Evolutionary conservation across 2,888 invertebrate species (phyloP).

Genomic region (Melitaea athalia): DNA sequence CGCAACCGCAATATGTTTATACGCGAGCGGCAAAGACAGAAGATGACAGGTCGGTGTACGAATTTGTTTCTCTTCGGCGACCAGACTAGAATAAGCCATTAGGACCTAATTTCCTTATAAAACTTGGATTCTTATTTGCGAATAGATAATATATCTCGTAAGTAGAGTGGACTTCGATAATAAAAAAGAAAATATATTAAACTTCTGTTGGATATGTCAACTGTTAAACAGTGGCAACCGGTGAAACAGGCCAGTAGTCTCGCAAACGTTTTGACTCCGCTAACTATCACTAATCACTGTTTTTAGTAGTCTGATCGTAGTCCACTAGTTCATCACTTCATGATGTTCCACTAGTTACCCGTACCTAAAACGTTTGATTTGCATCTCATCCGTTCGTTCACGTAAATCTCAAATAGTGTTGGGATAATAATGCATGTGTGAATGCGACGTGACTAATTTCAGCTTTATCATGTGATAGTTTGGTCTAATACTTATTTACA

Average conservation of each 20-base stretch:
- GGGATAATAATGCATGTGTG: conserved; percentile 8
- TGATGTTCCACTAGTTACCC: background rate
- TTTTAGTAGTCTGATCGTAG: background rate
- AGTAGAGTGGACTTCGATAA: no score
- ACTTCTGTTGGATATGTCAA: no score
- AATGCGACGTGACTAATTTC: conserved; percentile 7
- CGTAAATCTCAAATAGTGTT: conserved; percentile 11
- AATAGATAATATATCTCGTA: no score
- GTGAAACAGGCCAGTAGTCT: background rate
- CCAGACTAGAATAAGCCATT: no score
- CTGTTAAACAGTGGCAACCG: no score
- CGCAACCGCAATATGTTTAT: no score
- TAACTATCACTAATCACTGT: conserved; percentile 1
- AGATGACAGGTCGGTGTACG: no score
- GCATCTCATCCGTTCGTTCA: conserved; percentile 7
- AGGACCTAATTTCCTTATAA: no score
- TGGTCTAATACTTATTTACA: background rate
- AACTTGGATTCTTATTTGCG: no score
- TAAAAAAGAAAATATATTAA: no score
- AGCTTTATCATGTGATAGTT: background rate
- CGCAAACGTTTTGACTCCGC: conserved; percentile 27
- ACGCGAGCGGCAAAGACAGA: no score
- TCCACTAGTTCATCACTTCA: background rate
- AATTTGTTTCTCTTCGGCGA: no score
- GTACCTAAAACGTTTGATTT: conserved; percentile 26